Evolutionary conservation across 2,113 vertebrate species (phyloP).

Genomic region (Forbesichthys agassizii): DNA sequence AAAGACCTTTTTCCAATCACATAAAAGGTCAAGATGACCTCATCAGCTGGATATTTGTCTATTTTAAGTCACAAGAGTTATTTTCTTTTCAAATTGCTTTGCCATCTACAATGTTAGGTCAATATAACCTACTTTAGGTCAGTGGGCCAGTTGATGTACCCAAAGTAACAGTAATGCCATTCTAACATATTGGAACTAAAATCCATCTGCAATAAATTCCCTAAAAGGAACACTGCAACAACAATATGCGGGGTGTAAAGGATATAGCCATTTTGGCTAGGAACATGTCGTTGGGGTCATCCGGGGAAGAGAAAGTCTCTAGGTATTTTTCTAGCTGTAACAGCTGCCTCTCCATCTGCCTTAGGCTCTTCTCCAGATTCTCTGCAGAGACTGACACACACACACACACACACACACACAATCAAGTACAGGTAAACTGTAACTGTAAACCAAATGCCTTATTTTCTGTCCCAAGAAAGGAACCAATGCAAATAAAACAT

Average conservation of each 20-base stretch:
- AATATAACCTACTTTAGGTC: neutral
- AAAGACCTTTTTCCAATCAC: neutral
- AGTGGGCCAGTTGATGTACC: neutral
- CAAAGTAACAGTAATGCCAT: slow-evolving; percentile 3
- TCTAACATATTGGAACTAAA: slow-evolving; percentile 9
- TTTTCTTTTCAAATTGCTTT: neutral
- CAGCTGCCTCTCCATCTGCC: slow-evolving; percentile 95
- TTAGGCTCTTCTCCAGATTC: slow-evolving; percentile 94
- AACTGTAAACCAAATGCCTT: slow-evolving; percentile 16
- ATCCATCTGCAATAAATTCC: neutral
- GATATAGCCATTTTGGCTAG: slow-evolving; percentile 97
- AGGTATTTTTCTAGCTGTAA: slow-evolving; percentile 96
- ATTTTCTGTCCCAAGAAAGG: slow-evolving; percentile 28
- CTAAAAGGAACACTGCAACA: neutral
- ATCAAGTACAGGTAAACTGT: slow-evolving; percentile 6
- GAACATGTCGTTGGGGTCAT: slow-evolving; percentile 92
- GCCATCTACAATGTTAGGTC: neutral
- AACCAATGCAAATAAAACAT: slow-evolving; percentile 24
- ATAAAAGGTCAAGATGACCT: neutral
- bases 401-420: slow-evolving; percentile 23
- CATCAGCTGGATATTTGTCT: neutral
- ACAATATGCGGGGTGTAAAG: slow-evolving; percentile 70
- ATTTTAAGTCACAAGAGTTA: neutral
- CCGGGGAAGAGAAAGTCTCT: slow-evolving; percentile 88
- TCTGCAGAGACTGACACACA: slow-evolving; percentile 89